Percentiles rank a stretch among this genome's conserved stretches.
These are phyloP conservation scores for Hemithea aestivaria DNA, from an alignment of 2,888 invertebrate genomes.

Conservation along the genomic window DNA sequence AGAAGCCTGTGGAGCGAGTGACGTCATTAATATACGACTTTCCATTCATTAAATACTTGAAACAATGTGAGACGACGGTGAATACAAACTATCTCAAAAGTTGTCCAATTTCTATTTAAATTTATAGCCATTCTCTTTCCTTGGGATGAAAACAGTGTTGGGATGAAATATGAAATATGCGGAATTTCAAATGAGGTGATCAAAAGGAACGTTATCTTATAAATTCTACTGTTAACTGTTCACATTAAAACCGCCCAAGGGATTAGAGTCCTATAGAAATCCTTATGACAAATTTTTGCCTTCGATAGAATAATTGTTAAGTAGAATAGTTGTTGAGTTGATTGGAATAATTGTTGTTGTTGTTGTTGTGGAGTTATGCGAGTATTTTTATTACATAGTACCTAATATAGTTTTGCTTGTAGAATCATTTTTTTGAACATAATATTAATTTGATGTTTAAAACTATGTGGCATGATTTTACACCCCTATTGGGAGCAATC, in stretches of 20 bases:
- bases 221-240: conserved; percentile 12
- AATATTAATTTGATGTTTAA: too few species aligned
- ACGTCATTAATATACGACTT: conserved; percentile 37
- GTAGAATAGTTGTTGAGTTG: too few species aligned
- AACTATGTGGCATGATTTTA: too few species aligned
- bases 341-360: too few species aligned
- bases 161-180: conserved; percentile 30
- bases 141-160: conserved; percentile 35
- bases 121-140: conserved; percentile 38
- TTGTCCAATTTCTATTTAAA: conserved; percentile 51
- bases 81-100: conserved; percentile 43
- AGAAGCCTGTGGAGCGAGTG: conserved; percentile 17
- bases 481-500: too few species aligned
- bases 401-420: too few species aligned
- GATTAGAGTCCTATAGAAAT: too few species aligned
- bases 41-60: conserved; percentile 44
- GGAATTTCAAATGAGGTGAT: conserved; percentile 16
- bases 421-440: too few species aligned
- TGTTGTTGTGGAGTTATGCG: too few species aligned
- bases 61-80: conserved; percentile 51
- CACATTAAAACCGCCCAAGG: conserved; percentile 10
- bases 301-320: too few species aligned
- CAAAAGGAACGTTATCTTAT: conserved; percentile 8
- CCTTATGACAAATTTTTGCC: too few species aligned
- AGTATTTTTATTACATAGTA: too few species aligned